Evolutionary conservation across 2,888 invertebrate species (phyloP), one percentile per base, ranked within the genome.

Genomic region (Heliconius cydno): DNA sequence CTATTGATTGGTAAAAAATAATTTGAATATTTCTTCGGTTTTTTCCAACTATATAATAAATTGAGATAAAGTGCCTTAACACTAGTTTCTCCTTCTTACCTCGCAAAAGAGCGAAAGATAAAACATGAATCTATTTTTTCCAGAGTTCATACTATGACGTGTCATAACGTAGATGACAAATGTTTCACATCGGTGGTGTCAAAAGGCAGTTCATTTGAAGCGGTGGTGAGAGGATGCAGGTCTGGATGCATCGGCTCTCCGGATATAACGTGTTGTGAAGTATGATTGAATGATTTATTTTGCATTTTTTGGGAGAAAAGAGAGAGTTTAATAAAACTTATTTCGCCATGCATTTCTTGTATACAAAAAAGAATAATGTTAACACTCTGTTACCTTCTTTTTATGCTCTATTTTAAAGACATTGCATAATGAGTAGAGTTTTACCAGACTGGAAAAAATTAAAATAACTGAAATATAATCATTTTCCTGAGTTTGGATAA

Each of bases 261-360:
- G 3, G 93, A 93, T 70, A 91, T 91, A 6, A 92, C 91, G 0
- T 95, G 94, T 82, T 95, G 94, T 80, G 93, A 92, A 87, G 94
- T 94, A 82, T 71, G 73, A n/a, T 19, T 22, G 2, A 57, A 7
- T 22, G 22, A 57, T 60, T 60, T 7, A n/a, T n/a, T n/a, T 4
- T 60, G n/a, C n/a, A 60, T 60, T 52, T 9, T 52, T 52, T 22
- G 7, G 9, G 19, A 9, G 52, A 52, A 52, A 52, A 52, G 9
- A 52, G 19, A 52, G 52, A 52, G 19, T 52, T 52, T 52, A 19
- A 19, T 52, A 52, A 52, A 52, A 52, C 7, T 52, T 52, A 3
- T 41, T 41, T 41, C 12, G 12, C 12, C 41, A 3, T 12, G 12
- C 3, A 12, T 12, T 12, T 12, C 12, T 3, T 0, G 41, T 41